Base-by-base conservation (phyloP, 2,888 invertebrate genomes). In the Chrysina gloriosa region DNA sequence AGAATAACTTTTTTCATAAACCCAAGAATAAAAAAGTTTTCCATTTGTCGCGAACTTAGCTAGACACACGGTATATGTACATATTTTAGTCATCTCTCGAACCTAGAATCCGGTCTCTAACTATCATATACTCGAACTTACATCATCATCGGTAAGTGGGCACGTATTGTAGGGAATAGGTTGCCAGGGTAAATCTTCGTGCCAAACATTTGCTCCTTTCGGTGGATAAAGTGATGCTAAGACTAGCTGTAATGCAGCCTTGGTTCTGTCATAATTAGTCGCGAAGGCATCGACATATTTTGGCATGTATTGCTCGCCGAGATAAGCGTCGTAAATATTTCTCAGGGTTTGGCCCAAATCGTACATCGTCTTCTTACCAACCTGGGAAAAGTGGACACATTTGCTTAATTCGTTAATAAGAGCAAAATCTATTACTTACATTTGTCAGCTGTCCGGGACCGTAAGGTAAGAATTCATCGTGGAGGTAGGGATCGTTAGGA, bases 151-250 rank as follows among this genome's bases (percentile, higher is more conserved):
- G 9, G 25, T 50, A 14, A 50, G 27, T 3, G 25, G 6, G 9
- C n/a, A 47, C 16, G 25, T n/a, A n/a, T 36, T 11, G 36, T 36
- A 36, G 2, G 67, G 67, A 42, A 67, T 67, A n/a, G 67, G 67
- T 21, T 67, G 67, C 68, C 68, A 68, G 31, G 56, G 58, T 25
- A 68, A 29, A 6, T 48, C 29, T 14, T 48, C 29, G 11, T 56
- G 42, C 56, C 63, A 48, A 7, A 48, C 23, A 27, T 50, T 36
- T 19, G 58, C 48, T 2, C 16, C 29, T 36, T 39, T 68, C 16
- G 68, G 68, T 5, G 68, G 68, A 65, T 27, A 68, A 2, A 68
- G 27, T 21, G 63, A 42, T 6, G 65, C 64, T 6, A 68, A 34
- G 25, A 58, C 58, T 31, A 68, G 27, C 16, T 65, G 68, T 36